Evolutionary conservation across 2,797 vertebrate species (phyloP).

Genomic region (Picus viridis): DNA sequence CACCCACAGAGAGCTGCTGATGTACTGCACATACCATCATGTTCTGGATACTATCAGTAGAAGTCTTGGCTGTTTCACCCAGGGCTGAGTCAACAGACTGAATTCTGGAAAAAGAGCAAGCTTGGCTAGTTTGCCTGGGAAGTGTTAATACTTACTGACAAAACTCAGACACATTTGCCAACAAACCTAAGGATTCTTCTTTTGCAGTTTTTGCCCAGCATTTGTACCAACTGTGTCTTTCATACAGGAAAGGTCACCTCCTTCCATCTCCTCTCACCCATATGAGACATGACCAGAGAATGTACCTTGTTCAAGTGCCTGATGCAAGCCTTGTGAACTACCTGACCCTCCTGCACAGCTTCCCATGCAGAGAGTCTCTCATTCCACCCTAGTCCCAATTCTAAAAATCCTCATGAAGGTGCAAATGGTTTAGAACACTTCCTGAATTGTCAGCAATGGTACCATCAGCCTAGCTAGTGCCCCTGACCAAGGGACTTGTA

Average conservation of each 20-base stretch:
- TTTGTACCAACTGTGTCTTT: neutral
- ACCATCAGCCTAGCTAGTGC: neutral
- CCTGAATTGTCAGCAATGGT: accelerated
- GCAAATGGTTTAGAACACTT: neutral
- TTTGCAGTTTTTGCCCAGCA: neutral
- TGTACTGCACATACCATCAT: neutral
- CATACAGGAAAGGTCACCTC: neutral
- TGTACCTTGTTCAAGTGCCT: neutral
- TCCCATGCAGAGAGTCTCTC: neutral
- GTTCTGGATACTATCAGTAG: accelerated
- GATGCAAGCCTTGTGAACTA: neutral
- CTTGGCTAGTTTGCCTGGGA: neutral
- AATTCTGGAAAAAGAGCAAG: conserved; percentile 41
- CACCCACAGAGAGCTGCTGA: accelerated
- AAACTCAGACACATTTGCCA: neutral
- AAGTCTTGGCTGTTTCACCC: neutral
- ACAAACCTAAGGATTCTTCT: neutral
- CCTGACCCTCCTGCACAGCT: neutral
- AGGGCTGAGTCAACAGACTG: conserved; percentile 48
- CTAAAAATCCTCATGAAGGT: neutral
- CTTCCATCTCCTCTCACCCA: neutral
- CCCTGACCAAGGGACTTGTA: neutral
- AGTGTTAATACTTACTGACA: neutral
- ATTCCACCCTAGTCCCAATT: neutral
- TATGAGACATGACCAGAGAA: accelerated